phyloP scores from a whole-genome alignment of 2,888 invertebrate species.

The Buathra laborator region DNA sequence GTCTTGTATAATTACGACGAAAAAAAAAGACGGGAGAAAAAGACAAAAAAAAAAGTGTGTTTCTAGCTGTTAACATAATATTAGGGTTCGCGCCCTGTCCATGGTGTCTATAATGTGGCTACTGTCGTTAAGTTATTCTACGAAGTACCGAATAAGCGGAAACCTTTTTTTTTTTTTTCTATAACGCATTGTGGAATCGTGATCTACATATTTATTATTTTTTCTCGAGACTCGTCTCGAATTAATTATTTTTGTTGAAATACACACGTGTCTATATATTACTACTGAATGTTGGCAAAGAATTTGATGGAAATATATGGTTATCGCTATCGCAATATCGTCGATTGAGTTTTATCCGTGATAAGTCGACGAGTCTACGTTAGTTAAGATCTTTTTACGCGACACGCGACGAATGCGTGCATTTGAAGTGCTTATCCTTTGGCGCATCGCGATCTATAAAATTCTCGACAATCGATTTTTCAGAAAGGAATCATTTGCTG shows the following conservation, averaged over 20 bases:
- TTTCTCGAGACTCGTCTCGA: conserved; percentile 55
- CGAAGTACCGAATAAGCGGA: conserved; percentile 30
- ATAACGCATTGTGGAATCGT: conserved; percentile 42
- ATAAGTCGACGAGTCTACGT: not conserved
- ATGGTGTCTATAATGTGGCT: conserved; percentile 44
- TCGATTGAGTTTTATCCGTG: not conserved
- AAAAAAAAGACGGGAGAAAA: not conserved
- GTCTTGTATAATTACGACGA: not conserved
- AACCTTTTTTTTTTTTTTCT: conserved; percentile 33
- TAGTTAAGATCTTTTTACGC: not conserved
- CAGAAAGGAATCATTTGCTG: not conserved
- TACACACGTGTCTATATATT: conserved; percentile 39
- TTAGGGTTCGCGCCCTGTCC: conserved; percentile 27
- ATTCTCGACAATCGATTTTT: not conserved
- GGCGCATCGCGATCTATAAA: not conserved
- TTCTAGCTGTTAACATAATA: conserved; percentile 26
- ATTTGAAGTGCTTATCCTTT: not conserved
- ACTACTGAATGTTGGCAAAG: conserved; percentile 59
- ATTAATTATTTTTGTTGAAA: conserved; percentile 63
- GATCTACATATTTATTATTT: conserved; percentile 56
- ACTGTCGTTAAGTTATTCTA: conserved; percentile 33
- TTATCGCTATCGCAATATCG: conserved; percentile 31
- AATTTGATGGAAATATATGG: conserved; percentile 49
- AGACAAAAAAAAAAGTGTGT: conserved; percentile 22
- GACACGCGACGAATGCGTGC: not conserved